These are phyloP conservation scores for Caenorhabditis japonica DNA, from an alignment of 2,888 invertebrate genomes.

Conservation along the genomic window DNA sequence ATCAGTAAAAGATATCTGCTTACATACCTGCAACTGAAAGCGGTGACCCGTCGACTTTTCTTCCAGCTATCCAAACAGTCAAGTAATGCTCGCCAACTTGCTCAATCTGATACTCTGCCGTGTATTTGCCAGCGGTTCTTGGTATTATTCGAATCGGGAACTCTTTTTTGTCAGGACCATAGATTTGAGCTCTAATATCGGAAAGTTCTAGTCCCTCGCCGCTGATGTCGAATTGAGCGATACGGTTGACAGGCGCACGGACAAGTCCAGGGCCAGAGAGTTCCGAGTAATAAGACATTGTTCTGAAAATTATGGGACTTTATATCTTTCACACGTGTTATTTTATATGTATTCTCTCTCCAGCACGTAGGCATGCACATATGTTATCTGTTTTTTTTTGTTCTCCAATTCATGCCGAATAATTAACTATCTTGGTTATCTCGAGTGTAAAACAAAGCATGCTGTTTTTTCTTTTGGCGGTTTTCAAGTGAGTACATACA, in stretches of 20 bases:
- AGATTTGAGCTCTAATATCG: conserved; percentile 63
- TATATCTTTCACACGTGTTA: conserved; percentile 18
- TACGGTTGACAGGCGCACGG: conserved; percentile 82
- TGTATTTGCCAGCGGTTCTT: conserved; percentile 87
- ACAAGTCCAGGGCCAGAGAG: conserved; percentile 77
- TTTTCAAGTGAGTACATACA: conserved; percentile 46
- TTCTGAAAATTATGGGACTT: conserved; percentile 29
- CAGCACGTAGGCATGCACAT: no score
- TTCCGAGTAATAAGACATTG: conserved; percentile 71
- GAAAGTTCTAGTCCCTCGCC: conserved; percentile 64
- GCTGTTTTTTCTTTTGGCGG: conserved; percentile 18
- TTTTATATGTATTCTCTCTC: conserved; percentile 13
- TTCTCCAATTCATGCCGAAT: background rate
- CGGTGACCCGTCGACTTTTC: conserved; percentile 81
- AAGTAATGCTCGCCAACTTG: conserved; percentile 85
- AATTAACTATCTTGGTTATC: background rate
- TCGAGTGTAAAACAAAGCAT: no score
- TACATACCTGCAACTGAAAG: conserved; percentile 61
- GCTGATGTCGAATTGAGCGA: conserved; percentile 62
- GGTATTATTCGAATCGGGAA: conserved; percentile 88
- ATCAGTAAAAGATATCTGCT: conserved; percentile 5
- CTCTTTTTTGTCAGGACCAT: conserved; percentile 87
- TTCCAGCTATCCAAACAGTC: conserved; percentile 90
- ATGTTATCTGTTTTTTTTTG: no score
- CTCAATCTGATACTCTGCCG: conserved; percentile 89